These are phyloP conservation scores for Drosophila tani DNA, from an alignment of 1,140 invertebrate species.

Conservation along the genomic window DNA sequence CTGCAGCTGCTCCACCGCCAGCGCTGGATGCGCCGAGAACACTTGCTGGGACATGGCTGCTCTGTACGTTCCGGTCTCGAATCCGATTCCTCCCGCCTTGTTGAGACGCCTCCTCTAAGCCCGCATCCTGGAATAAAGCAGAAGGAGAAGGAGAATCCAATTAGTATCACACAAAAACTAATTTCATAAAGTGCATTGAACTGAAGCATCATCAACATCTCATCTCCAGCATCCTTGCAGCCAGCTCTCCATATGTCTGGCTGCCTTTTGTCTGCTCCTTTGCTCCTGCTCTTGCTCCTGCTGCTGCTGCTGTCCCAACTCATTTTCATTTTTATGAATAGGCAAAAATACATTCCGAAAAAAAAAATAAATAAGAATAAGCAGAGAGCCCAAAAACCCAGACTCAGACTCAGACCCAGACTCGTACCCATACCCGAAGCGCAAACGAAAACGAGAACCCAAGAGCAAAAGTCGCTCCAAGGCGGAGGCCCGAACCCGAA, in stretches of 20 bases:
- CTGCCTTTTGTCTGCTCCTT: conserved; percentile 67
- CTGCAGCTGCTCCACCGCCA: conserved; percentile 77
- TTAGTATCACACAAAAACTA: conserved; percentile 71
- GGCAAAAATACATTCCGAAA: conserved; percentile 71
- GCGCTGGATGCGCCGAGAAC: conserved; percentile 81
- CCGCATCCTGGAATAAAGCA: conserved; percentile 67
- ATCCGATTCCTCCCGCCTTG: not conserved
- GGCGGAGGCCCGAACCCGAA: conserved; percentile 46
- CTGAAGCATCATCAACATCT: conserved; percentile 30
- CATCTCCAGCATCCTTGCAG: conserved; percentile 64
- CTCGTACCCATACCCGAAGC: conserved; percentile 24
- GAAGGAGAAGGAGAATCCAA: conserved; percentile 55
- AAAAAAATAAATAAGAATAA: conserved; percentile 25
- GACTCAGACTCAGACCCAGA: conserved; percentile 36
- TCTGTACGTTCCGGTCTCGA: conserved; percentile 4
- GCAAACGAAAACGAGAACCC: conserved; percentile 44
- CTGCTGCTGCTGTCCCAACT: conserved; percentile 59
- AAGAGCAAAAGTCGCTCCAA: conserved; percentile 76
- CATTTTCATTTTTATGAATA: conserved; percentile 83
- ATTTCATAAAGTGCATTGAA: conserved; percentile 76
- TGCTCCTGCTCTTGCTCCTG: conserved; percentile 36
- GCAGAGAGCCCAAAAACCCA: conserved; percentile 35
- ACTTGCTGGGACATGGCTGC: conserved; percentile 70
- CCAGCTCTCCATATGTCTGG: conserved; percentile 48
- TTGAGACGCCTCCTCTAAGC: conserved; percentile 19